Percentiles rank a stretch among this genome's conserved stretches.
phyloP scores from a whole-genome alignment of 2,113 vertebrate genomes.

The Panurus biarmicus region DNA sequence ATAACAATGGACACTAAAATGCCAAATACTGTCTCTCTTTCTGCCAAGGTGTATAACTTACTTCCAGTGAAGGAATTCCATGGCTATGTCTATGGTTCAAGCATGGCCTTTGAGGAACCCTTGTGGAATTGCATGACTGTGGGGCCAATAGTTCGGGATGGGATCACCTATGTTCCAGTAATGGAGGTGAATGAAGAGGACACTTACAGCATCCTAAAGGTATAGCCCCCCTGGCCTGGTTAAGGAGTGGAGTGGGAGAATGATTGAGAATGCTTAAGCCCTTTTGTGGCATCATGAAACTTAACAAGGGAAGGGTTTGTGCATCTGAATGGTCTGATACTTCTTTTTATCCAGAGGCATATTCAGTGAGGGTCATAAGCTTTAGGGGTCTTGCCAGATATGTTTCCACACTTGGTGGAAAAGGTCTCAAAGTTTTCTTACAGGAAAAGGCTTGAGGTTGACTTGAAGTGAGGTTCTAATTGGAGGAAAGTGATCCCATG shows the following conservation, averaged over 20 bases:
- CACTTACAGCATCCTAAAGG: slow-evolving; percentile 50
- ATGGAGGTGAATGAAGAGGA: background rate
- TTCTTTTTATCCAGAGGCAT: background rate
- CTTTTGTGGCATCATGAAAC: background rate
- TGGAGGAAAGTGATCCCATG: background rate
- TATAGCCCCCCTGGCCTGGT: background rate
- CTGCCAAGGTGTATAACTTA: slow-evolving; percentile 62
- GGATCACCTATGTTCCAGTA: slow-evolving; percentile 49
- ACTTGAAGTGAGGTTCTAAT: background rate
- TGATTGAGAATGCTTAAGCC: background rate
- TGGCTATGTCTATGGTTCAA: background rate
- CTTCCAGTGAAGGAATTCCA: slow-evolving; percentile 53
- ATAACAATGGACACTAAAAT: background rate
- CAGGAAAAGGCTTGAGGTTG: background rate
- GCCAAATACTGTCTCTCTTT: background rate
- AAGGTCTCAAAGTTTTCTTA: background rate
- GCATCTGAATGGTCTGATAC: background rate
- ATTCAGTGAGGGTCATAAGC: background rate
- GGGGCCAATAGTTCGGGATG: slow-evolving; percentile 6
- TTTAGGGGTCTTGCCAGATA: background rate
- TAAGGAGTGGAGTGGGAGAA: background rate
- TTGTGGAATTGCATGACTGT: background rate
- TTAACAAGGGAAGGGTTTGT: background rate
- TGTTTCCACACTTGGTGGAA: background rate
- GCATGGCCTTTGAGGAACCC: background rate